These are phyloP conservation scores for Callorhinus ursinus DNA, from an alignment of 2,113 vertebrate species.

Conservation along the genomic window DNA sequence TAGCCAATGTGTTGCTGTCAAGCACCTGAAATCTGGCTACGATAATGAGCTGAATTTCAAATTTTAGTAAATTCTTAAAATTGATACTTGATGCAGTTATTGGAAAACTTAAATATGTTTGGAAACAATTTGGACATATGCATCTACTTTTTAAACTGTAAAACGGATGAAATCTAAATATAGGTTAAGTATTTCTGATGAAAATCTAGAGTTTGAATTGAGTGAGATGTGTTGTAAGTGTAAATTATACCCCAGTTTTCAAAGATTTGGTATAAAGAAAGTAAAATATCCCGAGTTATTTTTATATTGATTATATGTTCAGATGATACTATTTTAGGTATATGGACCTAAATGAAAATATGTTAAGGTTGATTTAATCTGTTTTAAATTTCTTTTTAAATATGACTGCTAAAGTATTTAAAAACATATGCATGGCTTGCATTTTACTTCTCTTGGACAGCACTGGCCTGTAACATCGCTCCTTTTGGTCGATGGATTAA, in stretches of 20 bases:
- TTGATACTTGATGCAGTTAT: not conserved
- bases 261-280: not conserved
- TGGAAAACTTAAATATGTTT: conserved; percentile 27
- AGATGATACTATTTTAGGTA: not conserved
- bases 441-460: not conserved
- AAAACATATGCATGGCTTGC: not conserved
- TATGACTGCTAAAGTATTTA: not conserved
- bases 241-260: not conserved
- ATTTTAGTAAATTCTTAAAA: conserved; percentile 8
- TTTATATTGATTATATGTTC: not conserved
- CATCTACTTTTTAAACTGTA: not conserved
- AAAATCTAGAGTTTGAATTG: conserved; percentile 33
- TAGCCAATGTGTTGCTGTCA: not conserved
- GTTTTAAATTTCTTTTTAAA: not conserved
- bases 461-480: not conserved
- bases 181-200: not conserved
- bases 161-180: not conserved
- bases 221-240: not conserved
- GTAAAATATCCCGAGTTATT: not conserved
- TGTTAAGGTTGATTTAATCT: not conserved
- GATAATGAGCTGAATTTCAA: not conserved
- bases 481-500: not conserved
- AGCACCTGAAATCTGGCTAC: not conserved
- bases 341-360: not conserved
- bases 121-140: not conserved